phyloP scores from a whole-genome alignment of 2,113 vertebrate genomes.

The Pseudopodoces humilis region DNA sequence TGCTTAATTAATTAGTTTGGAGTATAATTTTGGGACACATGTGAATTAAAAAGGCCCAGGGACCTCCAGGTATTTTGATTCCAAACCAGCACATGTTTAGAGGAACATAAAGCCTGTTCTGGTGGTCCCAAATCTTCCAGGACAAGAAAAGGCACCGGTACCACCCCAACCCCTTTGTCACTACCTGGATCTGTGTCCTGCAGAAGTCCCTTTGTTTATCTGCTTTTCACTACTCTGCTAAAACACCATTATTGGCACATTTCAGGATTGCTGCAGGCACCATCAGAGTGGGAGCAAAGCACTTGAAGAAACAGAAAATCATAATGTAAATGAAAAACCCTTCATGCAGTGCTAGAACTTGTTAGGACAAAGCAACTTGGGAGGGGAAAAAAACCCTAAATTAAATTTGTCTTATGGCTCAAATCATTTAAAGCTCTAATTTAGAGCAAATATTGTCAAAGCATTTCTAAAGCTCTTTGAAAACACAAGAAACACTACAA shows the following conservation, averaged over 20 bases:
- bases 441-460: not conserved
- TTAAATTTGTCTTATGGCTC: not conserved
- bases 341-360: not conserved
- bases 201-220: not conserved
- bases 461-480: not conserved
- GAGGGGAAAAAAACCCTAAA: not conserved
- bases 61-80: not conserved
- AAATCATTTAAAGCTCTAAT: not conserved
- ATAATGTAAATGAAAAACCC: not conserved
- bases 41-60: not conserved
- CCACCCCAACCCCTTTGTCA: fast-evolving
- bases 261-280: not conserved
- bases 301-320: not conserved
- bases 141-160: fast-evolving
- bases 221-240: not conserved
- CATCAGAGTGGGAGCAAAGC: not conserved
- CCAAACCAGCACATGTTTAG: not conserved
- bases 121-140: not conserved
- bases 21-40: not conserved
- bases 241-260: not conserved
- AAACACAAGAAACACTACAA: not conserved
- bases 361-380: not conserved
- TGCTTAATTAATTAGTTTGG: not conserved
- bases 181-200: not conserved
- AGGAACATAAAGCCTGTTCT: not conserved